Evolutionary conservation across 2,113 vertebrate genomes (phyloP).

Genomic region (Elaphurus davidianus): DNA sequence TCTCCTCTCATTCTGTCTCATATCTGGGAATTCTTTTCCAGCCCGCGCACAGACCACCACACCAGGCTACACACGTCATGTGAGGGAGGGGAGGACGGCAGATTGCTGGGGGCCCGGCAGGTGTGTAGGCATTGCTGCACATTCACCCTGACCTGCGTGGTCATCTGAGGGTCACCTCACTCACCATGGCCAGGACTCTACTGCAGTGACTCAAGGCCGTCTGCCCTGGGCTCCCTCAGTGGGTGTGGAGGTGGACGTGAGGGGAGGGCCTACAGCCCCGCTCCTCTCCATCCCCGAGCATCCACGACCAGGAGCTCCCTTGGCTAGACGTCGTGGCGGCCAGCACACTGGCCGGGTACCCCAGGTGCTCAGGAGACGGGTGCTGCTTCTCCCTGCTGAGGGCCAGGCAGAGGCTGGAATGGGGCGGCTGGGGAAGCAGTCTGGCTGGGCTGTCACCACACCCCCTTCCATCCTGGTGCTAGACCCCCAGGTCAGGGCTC

Average conservation of each 20-base stretch:
- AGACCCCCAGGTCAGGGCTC: accelerated
- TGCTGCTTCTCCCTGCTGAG: not conserved
- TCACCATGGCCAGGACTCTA: not conserved
- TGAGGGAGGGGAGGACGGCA: not conserved
- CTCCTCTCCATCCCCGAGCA: not conserved
- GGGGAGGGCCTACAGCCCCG: not conserved
- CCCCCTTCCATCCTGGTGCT: not conserved
- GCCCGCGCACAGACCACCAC: not conserved
- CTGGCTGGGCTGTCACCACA: not conserved
- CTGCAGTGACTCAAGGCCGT: accelerated
- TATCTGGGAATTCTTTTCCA: not conserved
- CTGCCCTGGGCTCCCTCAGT: not conserved
- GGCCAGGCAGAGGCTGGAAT: not conserved
- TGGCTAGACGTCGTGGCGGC: accelerated
- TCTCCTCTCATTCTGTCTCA: not conserved
- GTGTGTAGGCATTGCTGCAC: not conserved
- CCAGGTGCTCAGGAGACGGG: not conserved
- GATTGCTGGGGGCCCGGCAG: not conserved
- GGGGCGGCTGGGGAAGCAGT: accelerated
- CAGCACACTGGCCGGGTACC: not conserved
- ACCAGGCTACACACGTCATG: not conserved
- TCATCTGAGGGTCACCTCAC: not conserved
- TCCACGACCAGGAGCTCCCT: not conserved
- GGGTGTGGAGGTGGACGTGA: not conserved
- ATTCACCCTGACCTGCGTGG: not conserved